These are phyloP conservation scores for Rafetus swinhoei DNA, from an alignment of 2,113 vertebrate species.

Conservation along the genomic window DNA sequence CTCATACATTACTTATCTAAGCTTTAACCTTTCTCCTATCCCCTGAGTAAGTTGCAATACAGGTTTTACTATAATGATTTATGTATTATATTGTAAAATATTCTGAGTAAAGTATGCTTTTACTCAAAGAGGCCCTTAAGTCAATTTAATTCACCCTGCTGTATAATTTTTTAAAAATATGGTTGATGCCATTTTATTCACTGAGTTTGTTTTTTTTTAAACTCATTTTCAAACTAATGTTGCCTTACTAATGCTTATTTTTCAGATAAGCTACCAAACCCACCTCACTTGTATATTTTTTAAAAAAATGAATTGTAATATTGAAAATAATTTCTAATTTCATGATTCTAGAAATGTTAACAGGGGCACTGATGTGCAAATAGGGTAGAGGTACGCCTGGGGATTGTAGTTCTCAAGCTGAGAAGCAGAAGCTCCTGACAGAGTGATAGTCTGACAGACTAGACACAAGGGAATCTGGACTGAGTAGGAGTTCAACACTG, in stretches of 20 bases:
- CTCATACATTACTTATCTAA: slow-evolving; percentile 71
- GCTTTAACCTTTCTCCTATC: slow-evolving; percentile 73
- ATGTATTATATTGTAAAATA: slow-evolving; percentile 70
- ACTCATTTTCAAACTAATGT: not conserved
- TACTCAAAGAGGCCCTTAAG: slow-evolving; percentile 40
- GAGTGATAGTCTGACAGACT: not conserved
- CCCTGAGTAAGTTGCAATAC: slow-evolving; percentile 51
- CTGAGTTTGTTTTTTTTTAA: not conserved
- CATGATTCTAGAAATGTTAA: not conserved
- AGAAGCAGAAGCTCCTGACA: not conserved
- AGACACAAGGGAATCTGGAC: not conserved
- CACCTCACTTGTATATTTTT: not conserved
- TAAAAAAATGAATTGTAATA: not conserved
- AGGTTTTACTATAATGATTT: slow-evolving; percentile 75
- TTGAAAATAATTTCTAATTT: not conserved
- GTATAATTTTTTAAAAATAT: not conserved
- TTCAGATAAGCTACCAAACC: not conserved
- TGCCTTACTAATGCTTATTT: not conserved
- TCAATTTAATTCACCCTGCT: slow-evolving; percentile 43
- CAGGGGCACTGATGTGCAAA: not conserved
- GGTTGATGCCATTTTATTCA: slow-evolving; percentile 5
- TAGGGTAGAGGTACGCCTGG: not conserved
- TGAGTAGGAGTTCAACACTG: not conserved
- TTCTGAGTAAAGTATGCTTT: slow-evolving; percentile 65
- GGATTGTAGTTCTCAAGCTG: not conserved